These are phyloP conservation scores for Lathamus discolor DNA, from an alignment of 2,113 vertebrate species.

Conservation along the genomic window DNA sequence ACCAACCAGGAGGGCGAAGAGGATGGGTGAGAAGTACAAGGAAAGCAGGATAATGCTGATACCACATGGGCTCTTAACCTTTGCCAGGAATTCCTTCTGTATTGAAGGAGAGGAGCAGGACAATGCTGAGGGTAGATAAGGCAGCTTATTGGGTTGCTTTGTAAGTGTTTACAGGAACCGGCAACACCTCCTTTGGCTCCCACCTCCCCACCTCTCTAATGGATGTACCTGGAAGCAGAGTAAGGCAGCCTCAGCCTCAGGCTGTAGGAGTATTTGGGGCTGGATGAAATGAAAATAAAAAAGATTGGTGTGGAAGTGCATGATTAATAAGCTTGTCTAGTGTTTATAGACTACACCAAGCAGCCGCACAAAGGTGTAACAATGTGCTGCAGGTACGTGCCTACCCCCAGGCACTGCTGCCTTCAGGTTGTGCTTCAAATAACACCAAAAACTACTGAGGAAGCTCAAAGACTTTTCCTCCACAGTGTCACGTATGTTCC, in stretches of 20 bases:
- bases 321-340: background rate
- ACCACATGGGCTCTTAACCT: background rate
- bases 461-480: background rate
- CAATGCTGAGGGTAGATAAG: background rate
- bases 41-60: background rate
- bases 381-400: background rate
- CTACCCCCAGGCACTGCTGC: background rate
- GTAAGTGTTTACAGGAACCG: background rate
- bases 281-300: background rate
- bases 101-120: conserved; percentile 4
- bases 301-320: fast-evolving
- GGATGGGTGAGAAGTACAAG: background rate
- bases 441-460: background rate
- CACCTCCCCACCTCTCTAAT: background rate
- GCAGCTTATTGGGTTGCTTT: background rate
- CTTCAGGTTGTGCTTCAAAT: background rate
- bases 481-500: fast-evolving
- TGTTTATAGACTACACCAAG: background rate
- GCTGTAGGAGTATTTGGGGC: background rate
- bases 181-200: background rate
- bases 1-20: background rate
- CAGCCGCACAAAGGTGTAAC: background rate
- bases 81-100: conserved; percentile 17
- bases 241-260: fast-evolving
- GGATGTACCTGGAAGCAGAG: background rate